Conservation (phyloP, 2,888 invertebrate genomes). For the Spilarctia lutea region DNA sequence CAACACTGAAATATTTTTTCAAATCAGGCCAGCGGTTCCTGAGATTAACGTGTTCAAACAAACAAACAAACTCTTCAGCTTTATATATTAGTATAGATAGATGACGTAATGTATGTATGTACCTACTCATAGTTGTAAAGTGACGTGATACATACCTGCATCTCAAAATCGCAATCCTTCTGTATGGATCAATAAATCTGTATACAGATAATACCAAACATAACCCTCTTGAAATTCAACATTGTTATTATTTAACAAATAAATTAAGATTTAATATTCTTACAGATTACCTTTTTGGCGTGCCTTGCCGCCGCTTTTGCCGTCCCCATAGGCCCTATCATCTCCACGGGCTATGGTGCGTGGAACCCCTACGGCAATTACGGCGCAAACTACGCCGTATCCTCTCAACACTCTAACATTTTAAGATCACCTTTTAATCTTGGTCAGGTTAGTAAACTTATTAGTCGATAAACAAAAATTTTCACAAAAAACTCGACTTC, state of each 20-base stretch:
- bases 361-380: slow-evolving; percentile 79
- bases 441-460: slow-evolving; percentile 83
- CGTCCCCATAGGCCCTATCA: slow-evolving; percentile 73
- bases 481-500: too few relatives aligned
- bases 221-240: background rate
- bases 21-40: too few relatives aligned
- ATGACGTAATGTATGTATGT: too few relatives aligned
- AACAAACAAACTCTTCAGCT: too few relatives aligned
- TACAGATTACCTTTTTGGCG: slow-evolving; percentile 67
- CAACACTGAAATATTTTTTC: too few relatives aligned
- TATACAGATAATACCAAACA: too few relatives aligned
- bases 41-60: too few relatives aligned
- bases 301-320: slow-evolving; percentile 68
- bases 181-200: background rate
- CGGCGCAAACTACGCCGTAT: slow-evolving; percentile 81
- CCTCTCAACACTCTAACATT: slow-evolving; percentile 87
- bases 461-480: background rate
- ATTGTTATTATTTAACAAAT: background rate
- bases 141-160: background rate
- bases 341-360: slow-evolving; percentile 65
- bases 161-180: background rate
- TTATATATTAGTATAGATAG: too few relatives aligned
- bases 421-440: slow-evolving; percentile 89
- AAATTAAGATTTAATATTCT: slow-evolving; percentile 12
- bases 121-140: background rate